phyloP scores from a whole-genome alignment of 2,797 vertebrate genomes.

The Myripristis murdjan region DNA sequence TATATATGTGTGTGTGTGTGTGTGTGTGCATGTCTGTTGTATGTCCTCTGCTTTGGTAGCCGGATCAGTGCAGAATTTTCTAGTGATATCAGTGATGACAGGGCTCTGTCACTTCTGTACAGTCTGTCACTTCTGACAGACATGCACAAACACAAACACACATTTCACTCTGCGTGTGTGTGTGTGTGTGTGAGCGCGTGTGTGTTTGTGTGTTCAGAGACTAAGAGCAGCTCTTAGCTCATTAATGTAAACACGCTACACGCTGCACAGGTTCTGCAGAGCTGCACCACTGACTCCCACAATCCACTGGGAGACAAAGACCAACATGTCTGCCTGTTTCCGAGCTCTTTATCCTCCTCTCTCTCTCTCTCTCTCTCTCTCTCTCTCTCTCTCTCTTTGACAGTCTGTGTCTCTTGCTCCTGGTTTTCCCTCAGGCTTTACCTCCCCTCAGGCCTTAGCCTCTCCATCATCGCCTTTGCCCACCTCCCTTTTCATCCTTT shows the following conservation, averaged over 20 bases:
- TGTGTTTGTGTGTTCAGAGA: constrained; percentile 57
- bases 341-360: constrained; percentile 45
- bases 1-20: background rate
- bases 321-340: constrained; percentile 50
- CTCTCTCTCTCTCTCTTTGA: constrained; percentile 40
- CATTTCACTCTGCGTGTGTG: background rate
- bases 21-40: background rate
- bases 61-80: constrained; percentile 25
- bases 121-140: constrained; percentile 28
- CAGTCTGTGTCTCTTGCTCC: constrained; percentile 33
- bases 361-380: constrained; percentile 25
- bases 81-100: constrained; percentile 17
- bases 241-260: constrained; percentile 73
- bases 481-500: background rate
- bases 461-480: constrained; percentile 53
- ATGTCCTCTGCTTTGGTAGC: background rate
- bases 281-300: constrained; percentile 64
- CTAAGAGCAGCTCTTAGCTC: constrained; percentile 63
- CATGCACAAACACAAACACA: constrained; percentile 16
- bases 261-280: constrained; percentile 72
- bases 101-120: constrained; percentile 25
- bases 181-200: background rate
- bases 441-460: constrained; percentile 55
- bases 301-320: constrained; percentile 63
- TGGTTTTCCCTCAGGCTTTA: constrained; percentile 46